Evolutionary conservation across 2,113 vertebrate species (phyloP).

Genomic region (Gymnarchus niloticus): DNA sequence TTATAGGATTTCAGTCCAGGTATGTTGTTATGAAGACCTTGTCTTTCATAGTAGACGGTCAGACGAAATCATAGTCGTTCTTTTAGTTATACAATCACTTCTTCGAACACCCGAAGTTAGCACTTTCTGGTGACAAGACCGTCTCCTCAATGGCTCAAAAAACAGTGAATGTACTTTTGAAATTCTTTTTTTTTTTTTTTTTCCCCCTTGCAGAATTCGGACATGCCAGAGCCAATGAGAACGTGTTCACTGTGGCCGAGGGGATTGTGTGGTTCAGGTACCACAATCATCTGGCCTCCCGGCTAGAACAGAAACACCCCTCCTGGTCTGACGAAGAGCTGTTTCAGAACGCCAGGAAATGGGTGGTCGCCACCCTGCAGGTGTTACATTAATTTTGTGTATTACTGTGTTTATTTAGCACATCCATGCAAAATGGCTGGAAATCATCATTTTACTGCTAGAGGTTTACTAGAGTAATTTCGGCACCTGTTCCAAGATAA

Average conservation of each 20-base stretch:
- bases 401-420: not conserved
- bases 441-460: no score
- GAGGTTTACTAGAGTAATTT: no score
- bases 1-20: no score
- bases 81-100: no score
- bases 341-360: constrained; percentile 82
- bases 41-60: no score
- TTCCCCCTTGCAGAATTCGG: constrained; percentile 69
- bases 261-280: constrained; percentile 86
- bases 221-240: constrained; percentile 82
- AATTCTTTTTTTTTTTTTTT: not conserved
- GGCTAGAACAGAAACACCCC: constrained; percentile 56
- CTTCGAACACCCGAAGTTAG: no score
- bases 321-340: constrained; percentile 79
- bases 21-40: no score
- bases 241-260: constrained; percentile 75
- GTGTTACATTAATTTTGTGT: constrained; percentile 44
- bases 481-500: no score
- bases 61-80: no score
- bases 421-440: no score
- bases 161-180: not conserved
- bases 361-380: constrained; percentile 82
- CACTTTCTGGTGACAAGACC: not conserved
- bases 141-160: not conserved
- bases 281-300: constrained; percentile 73